phyloP scores from a whole-genome alignment of 2,888 invertebrate genomes.

The Calameuta pallipes region DNA sequence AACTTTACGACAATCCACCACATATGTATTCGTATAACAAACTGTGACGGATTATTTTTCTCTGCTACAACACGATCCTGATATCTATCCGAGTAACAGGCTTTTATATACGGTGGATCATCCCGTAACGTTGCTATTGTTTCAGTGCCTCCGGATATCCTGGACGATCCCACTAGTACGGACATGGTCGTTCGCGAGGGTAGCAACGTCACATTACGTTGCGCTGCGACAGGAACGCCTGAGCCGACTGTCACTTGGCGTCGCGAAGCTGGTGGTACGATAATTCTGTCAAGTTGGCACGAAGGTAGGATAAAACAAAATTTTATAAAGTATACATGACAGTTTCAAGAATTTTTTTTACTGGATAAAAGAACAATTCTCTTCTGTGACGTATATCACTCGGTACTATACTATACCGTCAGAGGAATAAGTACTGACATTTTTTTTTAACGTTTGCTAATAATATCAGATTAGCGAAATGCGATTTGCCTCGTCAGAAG shows the following conservation, averaged over 20 bases:
- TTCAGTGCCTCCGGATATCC: slow-evolving; percentile 86
- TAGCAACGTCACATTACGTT: slow-evolving; percentile 85
- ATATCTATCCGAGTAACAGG: not conserved
- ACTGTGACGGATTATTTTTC: slow-evolving; percentile 26
- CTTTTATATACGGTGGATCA: not conserved
- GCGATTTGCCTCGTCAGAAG: not conserved
- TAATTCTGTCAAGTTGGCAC: slow-evolving; percentile 65
- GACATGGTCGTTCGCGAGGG: slow-evolving; percentile 89
- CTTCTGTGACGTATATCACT: not conserved
- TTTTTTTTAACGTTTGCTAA: not conserved
- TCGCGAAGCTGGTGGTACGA: slow-evolving; percentile 79
- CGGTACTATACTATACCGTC: not conserved
- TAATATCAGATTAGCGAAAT: not conserved
- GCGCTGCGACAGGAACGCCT: slow-evolving; percentile 89
- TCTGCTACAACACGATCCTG: not conserved
- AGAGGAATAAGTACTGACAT: not conserved
- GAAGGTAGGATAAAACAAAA: slow-evolving; percentile 47
- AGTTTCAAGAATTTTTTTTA: not conserved
- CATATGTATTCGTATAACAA: slow-evolving; percentile 18
- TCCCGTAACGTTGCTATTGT: slow-evolving; percentile 40
- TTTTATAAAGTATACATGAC: not conserved
- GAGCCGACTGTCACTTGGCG: slow-evolving; percentile 89
- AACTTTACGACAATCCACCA: not conserved
- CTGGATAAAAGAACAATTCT: too few species aligned
- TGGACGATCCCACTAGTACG: slow-evolving; percentile 87